Conservation (phyloP, 2,888 invertebrate species). For the Sympetrum striolatum region DNA sequence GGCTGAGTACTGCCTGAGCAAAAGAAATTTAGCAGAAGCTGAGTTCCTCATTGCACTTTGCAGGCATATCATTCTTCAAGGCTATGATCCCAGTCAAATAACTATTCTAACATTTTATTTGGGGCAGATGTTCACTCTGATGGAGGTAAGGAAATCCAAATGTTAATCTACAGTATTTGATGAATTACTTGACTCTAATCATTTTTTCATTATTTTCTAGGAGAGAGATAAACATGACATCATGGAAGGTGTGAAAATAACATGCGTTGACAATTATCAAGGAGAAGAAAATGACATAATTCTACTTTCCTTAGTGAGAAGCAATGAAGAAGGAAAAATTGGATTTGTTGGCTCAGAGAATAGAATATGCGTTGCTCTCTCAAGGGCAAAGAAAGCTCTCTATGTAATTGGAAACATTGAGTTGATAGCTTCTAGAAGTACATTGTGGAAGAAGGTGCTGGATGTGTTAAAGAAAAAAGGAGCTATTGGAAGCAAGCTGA, state of each 20-base stretch:
- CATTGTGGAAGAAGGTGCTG: conserved; percentile 67
- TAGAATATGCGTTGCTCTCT: conserved; percentile 79
- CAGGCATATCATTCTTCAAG: conserved; percentile 67
- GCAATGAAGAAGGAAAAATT: conserved; percentile 70
- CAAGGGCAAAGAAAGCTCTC: conserved; percentile 74
- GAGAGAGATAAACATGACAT: conserved; percentile 52
- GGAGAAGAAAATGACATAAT: conserved; percentile 83
- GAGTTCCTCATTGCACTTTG: conserved; percentile 68
- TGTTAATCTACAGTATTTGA: not conserved
- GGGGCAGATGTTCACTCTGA: conserved; percentile 71
- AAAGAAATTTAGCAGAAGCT: conserved; percentile 71
- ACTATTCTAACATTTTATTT: conserved; percentile 77
- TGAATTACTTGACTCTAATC: not conserved
- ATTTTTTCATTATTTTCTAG: conserved; percentile 49
- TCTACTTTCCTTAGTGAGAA: conserved; percentile 79
- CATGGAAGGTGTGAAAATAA: conserved; percentile 65
- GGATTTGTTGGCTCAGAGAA: conserved; percentile 76
- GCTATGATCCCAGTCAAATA: conserved; percentile 68
- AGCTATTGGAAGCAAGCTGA: conserved; percentile 64
- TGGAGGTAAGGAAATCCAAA: conserved; percentile 58
- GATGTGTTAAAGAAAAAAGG: conserved; percentile 60
- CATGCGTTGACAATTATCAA: conserved; percentile 80
- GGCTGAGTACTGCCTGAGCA: conserved; percentile 65
- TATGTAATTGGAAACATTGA: conserved; percentile 78
- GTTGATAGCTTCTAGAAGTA: conserved; percentile 63